These are phyloP conservation scores for Phthorimaea operculella DNA, from an alignment of 1,140 invertebrate species.

Conservation along the genomic window DNA sequence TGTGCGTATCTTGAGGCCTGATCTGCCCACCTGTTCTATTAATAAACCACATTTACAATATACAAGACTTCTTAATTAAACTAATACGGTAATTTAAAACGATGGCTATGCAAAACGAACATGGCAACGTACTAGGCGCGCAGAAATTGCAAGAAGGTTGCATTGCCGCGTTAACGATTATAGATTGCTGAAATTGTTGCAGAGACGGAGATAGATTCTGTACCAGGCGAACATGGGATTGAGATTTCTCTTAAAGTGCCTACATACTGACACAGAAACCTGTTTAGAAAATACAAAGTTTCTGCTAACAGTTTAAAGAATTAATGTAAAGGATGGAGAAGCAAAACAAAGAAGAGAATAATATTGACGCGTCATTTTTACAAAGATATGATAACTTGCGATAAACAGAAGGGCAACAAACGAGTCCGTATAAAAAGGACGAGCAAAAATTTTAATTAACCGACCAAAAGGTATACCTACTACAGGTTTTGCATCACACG, in stretches of 20 bases:
- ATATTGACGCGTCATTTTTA: no score
- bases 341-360: no score
- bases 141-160: background rate
- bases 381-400: background rate
- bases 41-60: background rate
- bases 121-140: background rate
- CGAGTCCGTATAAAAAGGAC: background rate
- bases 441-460: constrained; percentile 3
- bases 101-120: constrained; percentile 1
- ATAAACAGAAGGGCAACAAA: background rate
- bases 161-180: background rate
- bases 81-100: constrained; percentile 6
- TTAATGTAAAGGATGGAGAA: no score
- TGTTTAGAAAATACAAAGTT: no score
- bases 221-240: background rate
- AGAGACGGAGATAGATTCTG: background rate
- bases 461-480: background rate
- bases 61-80: constrained; percentile 5
- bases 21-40: background rate
- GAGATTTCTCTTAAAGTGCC: background rate
- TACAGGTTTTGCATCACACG: constrained; percentile 6
- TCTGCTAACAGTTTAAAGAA: no score
- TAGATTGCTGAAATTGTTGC: background rate
- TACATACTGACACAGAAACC: no score
- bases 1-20: background rate